Conservation (phyloP, 1,140 invertebrate genomes). For the Drosophila cardini region DNA sequence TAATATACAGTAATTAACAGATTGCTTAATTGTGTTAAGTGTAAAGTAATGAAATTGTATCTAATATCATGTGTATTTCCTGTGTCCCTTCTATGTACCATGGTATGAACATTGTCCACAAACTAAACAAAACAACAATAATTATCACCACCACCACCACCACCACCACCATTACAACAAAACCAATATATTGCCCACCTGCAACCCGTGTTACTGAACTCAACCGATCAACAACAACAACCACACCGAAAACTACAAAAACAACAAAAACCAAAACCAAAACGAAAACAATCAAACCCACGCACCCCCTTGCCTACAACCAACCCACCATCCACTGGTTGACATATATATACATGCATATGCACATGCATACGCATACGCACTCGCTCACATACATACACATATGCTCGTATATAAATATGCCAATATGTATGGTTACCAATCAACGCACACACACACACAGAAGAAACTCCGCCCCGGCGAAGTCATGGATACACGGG, state of each 20-base stretch:
- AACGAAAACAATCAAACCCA: constrained; percentile 29
- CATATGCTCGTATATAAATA: constrained; percentile 70
- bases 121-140: constrained; percentile 65
- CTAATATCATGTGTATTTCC: constrained; percentile 61
- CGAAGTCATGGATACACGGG: constrained; percentile 97
- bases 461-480: constrained; percentile 93
- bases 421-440: constrained; percentile 73
- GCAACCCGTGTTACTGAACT: constrained; percentile 21
- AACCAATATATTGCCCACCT: constrained; percentile 10
- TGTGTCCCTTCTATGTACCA: constrained; percentile 70
- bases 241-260: constrained; percentile 2
- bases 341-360: neutral
- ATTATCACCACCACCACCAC: constrained; percentile 25
- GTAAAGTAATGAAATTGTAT: constrained; percentile 30
- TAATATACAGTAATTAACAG: constrained; percentile 1
- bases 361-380: constrained; percentile 47
- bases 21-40: constrained; percentile 9
- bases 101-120: constrained; percentile 45
- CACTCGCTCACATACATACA: constrained; percentile 42
- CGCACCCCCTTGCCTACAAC: constrained; percentile 32
- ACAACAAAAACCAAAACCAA: constrained; percentile 19
- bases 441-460: constrained; percentile 66
- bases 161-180: constrained; percentile 33
- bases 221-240: constrained; percentile 15
- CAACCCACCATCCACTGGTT: constrained; percentile 32